Evolutionary conservation across 1,140 invertebrate species (phyloP), one percentile per base, ranked within the genome.

Genomic region (Dendrolimus punctatus): DNA sequence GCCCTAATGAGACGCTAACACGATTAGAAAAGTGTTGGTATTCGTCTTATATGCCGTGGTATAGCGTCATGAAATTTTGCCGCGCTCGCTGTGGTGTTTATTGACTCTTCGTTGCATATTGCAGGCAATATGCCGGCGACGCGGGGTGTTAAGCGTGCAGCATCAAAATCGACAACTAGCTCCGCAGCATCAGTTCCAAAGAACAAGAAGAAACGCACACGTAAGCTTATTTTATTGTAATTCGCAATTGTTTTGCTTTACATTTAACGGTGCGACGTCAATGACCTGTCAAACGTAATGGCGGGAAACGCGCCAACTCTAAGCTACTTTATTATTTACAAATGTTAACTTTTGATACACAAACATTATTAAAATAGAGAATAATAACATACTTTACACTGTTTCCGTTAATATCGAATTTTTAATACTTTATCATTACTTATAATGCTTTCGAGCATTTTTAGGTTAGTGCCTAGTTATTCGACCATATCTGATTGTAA

Each of bases 221-320:
- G 82, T 85, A 54, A 80, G 77, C 1, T 3, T 64, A 48, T 58
- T 51, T 52, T 53, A 50, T 58, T 60, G 49, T 59, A 68, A 49
- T 57, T 72, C 62, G 69, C 64, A 71, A 65, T 83, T 85, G 82
- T 85, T 85, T 83, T 85, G 80, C 82, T 85, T 83, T 72, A 76
- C 77, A 76, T 76, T 66, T 62, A 45, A 48, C 54, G 46, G 66
- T 70, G 46, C 67, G 66, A 83, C 76, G 77, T 85, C 81, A 85
- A 80, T 83, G 80, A 85, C 77, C 82, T 85, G 82, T 85, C 82
- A 85, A 80, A 82, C 66, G 73, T 71, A 71, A 85, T 85, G 82
- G 82, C 82, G 82, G 82, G 82, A 85, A 85, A 81, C 59, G 60
- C 58, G 71, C 54, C 48, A 51, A 66, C 62, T 59, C 57, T 51